These are phyloP conservation scores for Chelon auratus DNA, from an alignment of 2,797 vertebrate species.

Conservation along the genomic window DNA sequence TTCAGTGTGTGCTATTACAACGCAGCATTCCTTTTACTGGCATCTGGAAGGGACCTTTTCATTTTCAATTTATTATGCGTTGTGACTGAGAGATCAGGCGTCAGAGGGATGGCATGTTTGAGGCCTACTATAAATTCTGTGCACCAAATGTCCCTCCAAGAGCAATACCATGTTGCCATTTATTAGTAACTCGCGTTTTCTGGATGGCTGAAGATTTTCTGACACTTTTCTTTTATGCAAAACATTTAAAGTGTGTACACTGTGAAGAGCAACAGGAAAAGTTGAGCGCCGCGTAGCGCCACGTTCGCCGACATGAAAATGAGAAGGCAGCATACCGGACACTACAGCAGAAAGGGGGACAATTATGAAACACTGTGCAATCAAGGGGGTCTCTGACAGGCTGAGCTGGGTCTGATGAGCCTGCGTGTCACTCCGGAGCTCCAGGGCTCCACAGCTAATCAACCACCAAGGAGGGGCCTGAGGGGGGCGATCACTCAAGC, in stretches of 20 bases:
- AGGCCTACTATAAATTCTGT: background rate
- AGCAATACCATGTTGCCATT: background rate
- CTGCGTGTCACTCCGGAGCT: slow-evolving; percentile 74
- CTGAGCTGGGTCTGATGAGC: slow-evolving; percentile 77
- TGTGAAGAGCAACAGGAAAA: slow-evolving; percentile 22
- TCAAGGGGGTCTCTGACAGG: slow-evolving; percentile 79
- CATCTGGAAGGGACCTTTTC: slow-evolving; percentile 26
- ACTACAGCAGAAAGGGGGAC: slow-evolving; percentile 46
- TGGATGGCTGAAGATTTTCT: background rate
- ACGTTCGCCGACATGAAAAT: slow-evolving; percentile 33
- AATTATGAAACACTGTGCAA: slow-evolving; percentile 78
- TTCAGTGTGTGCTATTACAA: slow-evolving; percentile 36
- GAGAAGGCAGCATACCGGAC: slow-evolving; percentile 47
- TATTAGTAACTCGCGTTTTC: slow-evolving; percentile 4
- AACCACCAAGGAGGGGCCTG: slow-evolving; percentile 77
- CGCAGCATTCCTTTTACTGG: background rate
- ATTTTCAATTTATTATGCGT: slow-evolving; percentile 1
- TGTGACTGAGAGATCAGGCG: background rate
- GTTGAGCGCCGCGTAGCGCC: background rate
- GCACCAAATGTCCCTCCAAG: background rate
- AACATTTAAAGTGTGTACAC: slow-evolving; percentile 25
- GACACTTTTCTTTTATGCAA: slow-evolving; percentile 5
- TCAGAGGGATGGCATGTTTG: background rate
- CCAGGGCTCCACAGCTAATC: slow-evolving; percentile 82
- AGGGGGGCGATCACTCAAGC: slow-evolving; percentile 73